Conservation (phyloP, 2,888 invertebrate species). For the Pollenia angustigena region DNA sequence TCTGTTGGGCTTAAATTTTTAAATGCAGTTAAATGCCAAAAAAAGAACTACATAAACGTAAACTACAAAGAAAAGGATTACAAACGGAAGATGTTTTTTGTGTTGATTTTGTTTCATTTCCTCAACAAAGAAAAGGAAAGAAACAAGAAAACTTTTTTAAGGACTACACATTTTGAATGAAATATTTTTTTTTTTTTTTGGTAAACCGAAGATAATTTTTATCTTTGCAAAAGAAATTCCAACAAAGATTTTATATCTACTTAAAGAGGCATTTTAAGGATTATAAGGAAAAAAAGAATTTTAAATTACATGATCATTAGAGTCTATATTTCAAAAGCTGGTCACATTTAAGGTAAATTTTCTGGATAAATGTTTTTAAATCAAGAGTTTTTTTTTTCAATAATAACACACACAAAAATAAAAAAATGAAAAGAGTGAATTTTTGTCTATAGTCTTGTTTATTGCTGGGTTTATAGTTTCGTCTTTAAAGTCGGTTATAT, state of each 20-base stretch:
- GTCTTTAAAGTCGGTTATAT: too few species aligned
- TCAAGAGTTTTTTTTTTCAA: too few species aligned
- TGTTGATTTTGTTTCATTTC: conserved; percentile 8
- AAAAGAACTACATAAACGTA: not conserved
- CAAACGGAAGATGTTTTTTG: conserved; percentile 42
- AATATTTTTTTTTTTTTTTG: conserved; percentile 46
- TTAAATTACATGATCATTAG: not conserved
- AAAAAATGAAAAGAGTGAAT: too few species aligned
- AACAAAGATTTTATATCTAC: not conserved
- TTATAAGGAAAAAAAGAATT: not conserved
- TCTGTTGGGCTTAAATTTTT: conserved; percentile 31
- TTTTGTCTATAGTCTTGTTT: too few species aligned
- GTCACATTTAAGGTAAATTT: too few species aligned
- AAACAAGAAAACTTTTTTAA: not conserved
- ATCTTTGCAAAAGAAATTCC: conserved; percentile 6
- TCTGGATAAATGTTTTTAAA: too few species aligned
- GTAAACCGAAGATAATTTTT: conserved; percentile 54
- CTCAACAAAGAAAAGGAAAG: not conserved
- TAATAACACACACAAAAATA: too few species aligned
- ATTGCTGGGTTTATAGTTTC: too few species aligned
- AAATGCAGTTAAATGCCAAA: conserved; percentile 58
- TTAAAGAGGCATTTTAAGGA: not conserved
- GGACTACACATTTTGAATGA: conserved; percentile 35
- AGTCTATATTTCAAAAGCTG: too few species aligned
- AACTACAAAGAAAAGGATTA: conserved; percentile 21